phyloP scores from a whole-genome alignment of 2,113 vertebrate genomes.

The Eudyptes chrysolophus region DNA sequence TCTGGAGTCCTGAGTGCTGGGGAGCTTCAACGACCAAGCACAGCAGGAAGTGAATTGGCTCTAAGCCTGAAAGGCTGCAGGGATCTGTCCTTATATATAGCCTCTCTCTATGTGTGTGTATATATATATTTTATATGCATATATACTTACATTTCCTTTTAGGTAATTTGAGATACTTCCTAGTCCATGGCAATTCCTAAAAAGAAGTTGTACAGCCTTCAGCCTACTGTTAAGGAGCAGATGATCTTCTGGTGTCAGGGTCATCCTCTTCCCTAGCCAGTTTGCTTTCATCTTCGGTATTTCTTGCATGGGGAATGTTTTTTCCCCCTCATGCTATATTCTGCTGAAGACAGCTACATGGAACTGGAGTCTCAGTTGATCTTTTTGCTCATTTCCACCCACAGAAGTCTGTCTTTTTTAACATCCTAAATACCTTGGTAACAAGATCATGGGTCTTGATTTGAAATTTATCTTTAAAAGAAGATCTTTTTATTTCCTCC shows the following conservation, averaged over 20 bases:
- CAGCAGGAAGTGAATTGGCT: slow-evolving; percentile 19
- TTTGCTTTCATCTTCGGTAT: not conserved
- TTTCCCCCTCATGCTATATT: not conserved
- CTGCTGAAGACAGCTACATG: slow-evolving; percentile 12
- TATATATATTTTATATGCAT: not conserved
- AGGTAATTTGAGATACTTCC: not conserved
- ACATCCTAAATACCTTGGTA: slow-evolving; percentile 48
- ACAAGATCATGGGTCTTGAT: slow-evolving; percentile 46
- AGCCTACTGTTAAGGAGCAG: not conserved
- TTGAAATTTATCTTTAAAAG: slow-evolving; percentile 2
- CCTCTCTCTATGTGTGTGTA: not conserved
- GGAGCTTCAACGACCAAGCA: slow-evolving; percentile 6
- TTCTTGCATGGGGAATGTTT: not conserved
- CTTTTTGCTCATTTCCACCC: slow-evolving; percentile 46
- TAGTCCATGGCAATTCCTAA: not conserved
- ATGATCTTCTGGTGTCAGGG: slow-evolving; percentile 1
- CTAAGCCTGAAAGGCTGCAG: not conserved
- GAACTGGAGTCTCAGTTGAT: slow-evolving; percentile 26
- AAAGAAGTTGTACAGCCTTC: not conserved
- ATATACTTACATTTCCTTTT: not conserved
- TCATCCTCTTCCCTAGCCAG: not conserved
- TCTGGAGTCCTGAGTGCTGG: not conserved
- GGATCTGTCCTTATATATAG: slow-evolving; percentile 1
- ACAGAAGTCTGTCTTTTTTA: slow-evolving; percentile 50
- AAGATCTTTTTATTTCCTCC: not conserved